Conservation (phyloP, 2,888 invertebrate species). For the Drosophila niveifrons region DNA sequence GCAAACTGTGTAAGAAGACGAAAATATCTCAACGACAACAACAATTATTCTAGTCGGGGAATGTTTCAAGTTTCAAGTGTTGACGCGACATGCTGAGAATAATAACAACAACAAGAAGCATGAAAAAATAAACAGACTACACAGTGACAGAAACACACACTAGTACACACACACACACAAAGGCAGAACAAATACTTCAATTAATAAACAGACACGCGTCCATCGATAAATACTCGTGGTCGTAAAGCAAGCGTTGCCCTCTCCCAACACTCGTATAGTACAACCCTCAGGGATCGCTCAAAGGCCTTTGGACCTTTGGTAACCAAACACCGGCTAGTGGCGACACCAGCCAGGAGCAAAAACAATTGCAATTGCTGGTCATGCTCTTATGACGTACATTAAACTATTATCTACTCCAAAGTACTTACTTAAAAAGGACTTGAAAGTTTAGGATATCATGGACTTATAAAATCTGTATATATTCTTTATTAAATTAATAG, state of each 20-base stretch:
- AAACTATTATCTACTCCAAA: conserved; percentile 52
- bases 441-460: conserved; percentile 16
- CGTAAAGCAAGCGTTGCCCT: conserved; percentile 39
- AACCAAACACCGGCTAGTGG: conserved; percentile 54
- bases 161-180: conserved; percentile 36
- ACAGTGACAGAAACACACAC: conserved; percentile 34
- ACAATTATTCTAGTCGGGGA: conserved; percentile 40
- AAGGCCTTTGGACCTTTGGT: conserved; percentile 29
- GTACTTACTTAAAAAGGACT: conserved; percentile 46
- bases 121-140: conserved; percentile 45
- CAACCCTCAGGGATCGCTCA: conserved; percentile 45
- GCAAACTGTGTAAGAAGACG: conserved; percentile 41
- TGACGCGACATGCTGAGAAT: conserved; percentile 69
- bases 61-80: conserved; percentile 79
- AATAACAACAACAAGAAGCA: conserved; percentile 46
- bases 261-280: conserved; percentile 22
- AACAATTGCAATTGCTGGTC: conserved; percentile 38
- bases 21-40: conserved; percentile 39
- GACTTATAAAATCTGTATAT: background rate
- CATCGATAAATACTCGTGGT: conserved; percentile 75
- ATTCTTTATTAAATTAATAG: background rate
- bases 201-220: conserved; percentile 81
- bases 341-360: conserved; percentile 22
- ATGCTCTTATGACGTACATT: conserved; percentile 51
- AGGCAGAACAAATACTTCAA: conserved; percentile 78